Percentiles rank a stretch among this genome's conserved stretches.
Conservation (phyloP, 1,140 invertebrate genomes). For the Linepithema humile region DNA sequence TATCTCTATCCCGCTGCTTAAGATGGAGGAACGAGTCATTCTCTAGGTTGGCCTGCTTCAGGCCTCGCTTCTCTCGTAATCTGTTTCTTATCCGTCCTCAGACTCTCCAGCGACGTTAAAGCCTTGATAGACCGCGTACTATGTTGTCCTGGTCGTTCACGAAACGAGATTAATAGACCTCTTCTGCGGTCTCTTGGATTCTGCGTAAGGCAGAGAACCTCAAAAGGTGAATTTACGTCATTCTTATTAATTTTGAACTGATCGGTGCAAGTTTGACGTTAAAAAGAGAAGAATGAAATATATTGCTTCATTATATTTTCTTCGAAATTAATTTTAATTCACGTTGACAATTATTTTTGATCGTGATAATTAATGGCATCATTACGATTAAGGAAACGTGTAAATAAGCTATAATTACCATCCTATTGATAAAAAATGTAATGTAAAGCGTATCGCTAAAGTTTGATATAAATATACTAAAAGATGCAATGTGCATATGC, state of each 20-base stretch:
- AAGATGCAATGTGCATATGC: not conserved
- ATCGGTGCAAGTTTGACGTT: not conserved
- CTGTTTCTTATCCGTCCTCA: constrained; percentile 61
- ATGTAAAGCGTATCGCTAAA: not conserved
- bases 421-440: not conserved
- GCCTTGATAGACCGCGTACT: constrained; percentile 43
- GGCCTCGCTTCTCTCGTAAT: constrained; percentile 28
- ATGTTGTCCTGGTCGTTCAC: not conserved
- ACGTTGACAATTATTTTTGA: not conserved
- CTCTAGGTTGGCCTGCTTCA: constrained; percentile 21
- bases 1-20: constrained; percentile 42
- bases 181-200: not conserved
- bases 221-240: not conserved
- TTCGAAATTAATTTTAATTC: not conserved
- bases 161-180: constrained; percentile 54
- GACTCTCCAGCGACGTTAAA: constrained; percentile 44
- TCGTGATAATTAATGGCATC: not conserved
- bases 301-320: not conserved
- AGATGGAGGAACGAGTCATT: constrained; percentile 24
- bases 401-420: not conserved
- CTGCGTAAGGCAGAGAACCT: not conserved
- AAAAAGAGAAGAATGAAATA: not conserved
- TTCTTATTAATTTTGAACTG: constrained; percentile 6
- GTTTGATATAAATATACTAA: not conserved
- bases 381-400: not conserved